Conservation (phyloP, 37 sponge, comb jelly and placozoan genomes). For the Chondrilla cf. caribensis region DNA sequence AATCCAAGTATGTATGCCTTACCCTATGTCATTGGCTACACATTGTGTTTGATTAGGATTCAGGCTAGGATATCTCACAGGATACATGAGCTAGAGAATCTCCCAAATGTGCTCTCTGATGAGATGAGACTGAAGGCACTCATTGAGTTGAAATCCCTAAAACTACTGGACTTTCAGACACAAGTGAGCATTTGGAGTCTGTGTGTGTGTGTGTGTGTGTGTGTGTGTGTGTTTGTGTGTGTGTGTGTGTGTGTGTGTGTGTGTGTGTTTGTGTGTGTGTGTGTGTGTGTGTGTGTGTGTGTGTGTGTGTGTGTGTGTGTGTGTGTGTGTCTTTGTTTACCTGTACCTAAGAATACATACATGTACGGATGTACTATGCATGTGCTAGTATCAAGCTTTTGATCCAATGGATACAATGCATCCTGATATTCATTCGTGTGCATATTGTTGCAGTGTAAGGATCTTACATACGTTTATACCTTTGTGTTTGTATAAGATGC, state of each 20-base stretch:
- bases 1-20: background rate
- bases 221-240: no score
- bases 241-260: no score
- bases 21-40: background rate
- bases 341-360: no score
- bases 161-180: conserved; percentile 89
- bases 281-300: conserved; percentile 10
- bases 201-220: background rate
- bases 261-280: no score
- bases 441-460: no score
- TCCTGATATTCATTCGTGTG: no score
- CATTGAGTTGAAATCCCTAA: conserved; percentile 89
- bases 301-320: conserved; percentile 12
- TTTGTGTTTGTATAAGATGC: no score
- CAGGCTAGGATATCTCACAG: conserved; percentile 81
- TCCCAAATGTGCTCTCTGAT: conserved; percentile 49
- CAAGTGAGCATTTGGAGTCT: conserved; percentile 43
- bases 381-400: no score
- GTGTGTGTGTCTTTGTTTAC: no score
- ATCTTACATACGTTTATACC: no score
- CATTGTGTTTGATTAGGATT: conserved; percentile 42
- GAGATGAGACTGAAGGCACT: conserved; percentile 55
- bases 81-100: conserved; percentile 72
- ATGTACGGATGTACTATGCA: background rate
- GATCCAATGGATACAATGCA: no score